Evolutionary conservation across 2,888 invertebrate species (phyloP).

Genomic region (Nymphalis polychloros): DNA sequence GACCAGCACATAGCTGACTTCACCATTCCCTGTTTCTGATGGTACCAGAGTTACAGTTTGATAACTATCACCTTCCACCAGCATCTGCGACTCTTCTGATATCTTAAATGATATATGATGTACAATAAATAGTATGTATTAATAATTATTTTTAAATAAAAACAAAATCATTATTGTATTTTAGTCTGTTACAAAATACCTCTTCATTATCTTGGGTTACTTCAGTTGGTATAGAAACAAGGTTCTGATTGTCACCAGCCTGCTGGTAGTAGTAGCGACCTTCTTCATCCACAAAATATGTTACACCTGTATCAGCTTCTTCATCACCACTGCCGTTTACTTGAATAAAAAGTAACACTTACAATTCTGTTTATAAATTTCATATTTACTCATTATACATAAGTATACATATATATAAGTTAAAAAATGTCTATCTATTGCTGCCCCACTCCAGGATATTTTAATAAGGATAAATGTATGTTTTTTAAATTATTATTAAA

Average conservation of each 20-base stretch:
- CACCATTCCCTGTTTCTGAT: slow-evolving; percentile 87
- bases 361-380: too few species aligned
- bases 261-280: slow-evolving; percentile 92
- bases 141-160: slow-evolving; percentile 20
- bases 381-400: too few species aligned
- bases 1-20: slow-evolving; percentile 93
- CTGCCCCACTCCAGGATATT: too few species aligned
- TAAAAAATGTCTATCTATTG: too few species aligned
- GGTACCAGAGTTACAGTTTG: slow-evolving; percentile 93
- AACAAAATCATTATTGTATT: slow-evolving; percentile 43
- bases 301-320: slow-evolving; percentile 70
- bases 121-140: too few species aligned
- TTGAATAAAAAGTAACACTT: slow-evolving; percentile 22
- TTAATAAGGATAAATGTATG: too few species aligned
- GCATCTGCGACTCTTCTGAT: slow-evolving; percentile 44
- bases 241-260: slow-evolving; percentile 83
- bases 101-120: slow-evolving; percentile 15
- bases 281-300: slow-evolving; percentile 90
- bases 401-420: too few species aligned
- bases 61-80: slow-evolving; percentile 80
- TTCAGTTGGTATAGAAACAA: slow-evolving; percentile 84
- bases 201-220: slow-evolving; percentile 55
- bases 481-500: too few species aligned
- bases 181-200: slow-evolving; percentile 26
- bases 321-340: slow-evolving; percentile 51